Percentiles rank a stretch among this genome's conserved stretches.
phyloP scores from a whole-genome alignment of 1,140 invertebrate species.

The Aphaenogaster floridana region DNA sequence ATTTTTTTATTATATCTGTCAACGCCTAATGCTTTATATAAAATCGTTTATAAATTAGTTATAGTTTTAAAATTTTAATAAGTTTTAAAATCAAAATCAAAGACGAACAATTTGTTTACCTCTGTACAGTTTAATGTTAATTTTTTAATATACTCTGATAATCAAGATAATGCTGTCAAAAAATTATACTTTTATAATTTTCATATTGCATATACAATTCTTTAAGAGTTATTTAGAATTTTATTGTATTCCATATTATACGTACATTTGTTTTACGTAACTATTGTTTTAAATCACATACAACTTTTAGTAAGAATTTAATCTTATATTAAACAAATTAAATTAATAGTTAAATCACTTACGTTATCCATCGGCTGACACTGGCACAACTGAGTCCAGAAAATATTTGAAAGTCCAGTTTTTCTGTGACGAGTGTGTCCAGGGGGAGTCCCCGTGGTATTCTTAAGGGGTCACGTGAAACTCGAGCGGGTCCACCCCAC shows the following conservation, averaged over 20 bases:
- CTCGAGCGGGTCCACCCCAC: constrained; percentile 80
- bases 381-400: background rate
- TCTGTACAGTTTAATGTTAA: background rate
- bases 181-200: background rate
- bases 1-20: background rate
- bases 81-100: background rate
- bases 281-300: background rate
- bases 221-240: background rate
- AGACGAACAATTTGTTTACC: background rate
- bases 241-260: background rate
- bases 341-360: constrained; percentile 2
- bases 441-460: constrained; percentile 64
- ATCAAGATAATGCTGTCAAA: background rate
- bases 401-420: constrained; percentile 57
- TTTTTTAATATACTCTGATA: background rate
- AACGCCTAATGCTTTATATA: background rate
- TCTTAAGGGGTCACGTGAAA: constrained; percentile 76
- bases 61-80: no score
- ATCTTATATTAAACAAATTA: background rate
- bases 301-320: constrained; percentile 5
- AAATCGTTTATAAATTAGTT: constrained; percentile 4
- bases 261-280: no score
- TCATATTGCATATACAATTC: background rate
- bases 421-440: constrained; percentile 55
- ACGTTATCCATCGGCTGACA: background rate